Evolutionary conservation across 2,113 vertebrate genomes (phyloP).

Genomic region (Gavialis gangeticus): DNA sequence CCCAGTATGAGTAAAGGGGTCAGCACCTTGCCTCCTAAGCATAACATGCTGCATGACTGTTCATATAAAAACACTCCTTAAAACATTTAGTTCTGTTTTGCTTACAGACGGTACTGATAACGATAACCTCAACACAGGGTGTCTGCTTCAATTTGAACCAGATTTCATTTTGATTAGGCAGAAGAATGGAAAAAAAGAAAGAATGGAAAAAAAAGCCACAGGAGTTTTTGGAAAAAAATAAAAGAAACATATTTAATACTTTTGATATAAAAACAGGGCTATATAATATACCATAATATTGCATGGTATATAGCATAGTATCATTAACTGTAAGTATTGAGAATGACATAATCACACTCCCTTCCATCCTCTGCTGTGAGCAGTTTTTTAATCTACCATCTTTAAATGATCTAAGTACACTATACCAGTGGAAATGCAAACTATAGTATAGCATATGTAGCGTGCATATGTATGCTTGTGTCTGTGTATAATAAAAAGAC

Average conservation of each 20-base stretch:
- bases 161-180: slow-evolving; percentile 45
- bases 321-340: slow-evolving; percentile 60
- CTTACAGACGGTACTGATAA: slow-evolving; percentile 59
- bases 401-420: slow-evolving; percentile 55
- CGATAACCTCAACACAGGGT: background rate
- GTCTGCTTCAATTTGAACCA: slow-evolving; percentile 33
- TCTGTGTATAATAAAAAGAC: too few species aligned
- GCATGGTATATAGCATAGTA: background rate
- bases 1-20: background rate
- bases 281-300: slow-evolving; percentile 54
- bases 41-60: background rate
- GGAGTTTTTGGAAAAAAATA: slow-evolving; percentile 61
- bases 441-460: background rate
- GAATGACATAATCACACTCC: slow-evolving; percentile 36
- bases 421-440: background rate
- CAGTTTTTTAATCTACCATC: slow-evolving; percentile 27
- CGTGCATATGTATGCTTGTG: background rate
- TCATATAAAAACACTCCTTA: slow-evolving; percentile 35
- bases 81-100: slow-evolving; percentile 7
- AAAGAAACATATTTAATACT: slow-evolving; percentile 15
- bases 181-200: slow-evolving; percentile 19
- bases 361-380: slow-evolving; percentile 51
- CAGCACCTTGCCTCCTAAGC: background rate
- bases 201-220: slow-evolving; percentile 29
- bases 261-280: slow-evolving; percentile 17